phyloP scores from a whole-genome alignment of 2,113 vertebrate species.

The Gambusia affinis region DNA sequence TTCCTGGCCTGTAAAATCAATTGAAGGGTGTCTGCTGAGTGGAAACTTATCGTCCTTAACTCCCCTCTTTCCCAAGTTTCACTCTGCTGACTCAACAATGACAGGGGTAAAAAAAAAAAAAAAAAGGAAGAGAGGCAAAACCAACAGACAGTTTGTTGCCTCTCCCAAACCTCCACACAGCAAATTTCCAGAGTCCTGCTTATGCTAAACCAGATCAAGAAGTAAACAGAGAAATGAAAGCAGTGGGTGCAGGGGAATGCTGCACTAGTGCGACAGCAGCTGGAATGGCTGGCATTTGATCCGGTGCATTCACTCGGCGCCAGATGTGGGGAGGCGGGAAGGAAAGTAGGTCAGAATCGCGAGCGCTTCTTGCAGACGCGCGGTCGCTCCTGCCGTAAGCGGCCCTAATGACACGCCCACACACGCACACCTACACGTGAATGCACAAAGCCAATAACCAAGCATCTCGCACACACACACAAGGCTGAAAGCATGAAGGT shows the following conservation, averaged over 20 bases:
- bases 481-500: slow-evolving; percentile 28
- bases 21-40: slow-evolving; percentile 30
- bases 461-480: slow-evolving; percentile 2
- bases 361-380: slow-evolving; percentile 49
- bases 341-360: slow-evolving; percentile 76
- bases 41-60: slow-evolving; percentile 18
- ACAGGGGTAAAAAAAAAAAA: background rate
- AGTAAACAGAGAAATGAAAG: slow-evolving; percentile 25
- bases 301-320: slow-evolving; percentile 58
- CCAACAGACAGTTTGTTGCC: slow-evolving; percentile 20
- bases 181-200: slow-evolving; percentile 27
- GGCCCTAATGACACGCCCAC: slow-evolving; percentile 48
- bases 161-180: slow-evolving; percentile 28
- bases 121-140: slow-evolving; percentile 15
- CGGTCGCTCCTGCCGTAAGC: slow-evolving; percentile 43
- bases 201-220: slow-evolving; percentile 41
- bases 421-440: slow-evolving; percentile 29
- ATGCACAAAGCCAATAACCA: slow-evolving; percentile 27
- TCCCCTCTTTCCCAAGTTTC: slow-evolving; percentile 32
- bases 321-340: slow-evolving; percentile 70
- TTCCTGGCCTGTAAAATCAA: slow-evolving; percentile 50
- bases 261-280: slow-evolving; percentile 42
- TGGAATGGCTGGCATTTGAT: slow-evolving; percentile 75
- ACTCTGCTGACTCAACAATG: slow-evolving; percentile 60
- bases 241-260: slow-evolving; percentile 37